Base-by-base conservation (phyloP, 2,113 vertebrate genomes). In the Alligator mississippiensis region DNA sequence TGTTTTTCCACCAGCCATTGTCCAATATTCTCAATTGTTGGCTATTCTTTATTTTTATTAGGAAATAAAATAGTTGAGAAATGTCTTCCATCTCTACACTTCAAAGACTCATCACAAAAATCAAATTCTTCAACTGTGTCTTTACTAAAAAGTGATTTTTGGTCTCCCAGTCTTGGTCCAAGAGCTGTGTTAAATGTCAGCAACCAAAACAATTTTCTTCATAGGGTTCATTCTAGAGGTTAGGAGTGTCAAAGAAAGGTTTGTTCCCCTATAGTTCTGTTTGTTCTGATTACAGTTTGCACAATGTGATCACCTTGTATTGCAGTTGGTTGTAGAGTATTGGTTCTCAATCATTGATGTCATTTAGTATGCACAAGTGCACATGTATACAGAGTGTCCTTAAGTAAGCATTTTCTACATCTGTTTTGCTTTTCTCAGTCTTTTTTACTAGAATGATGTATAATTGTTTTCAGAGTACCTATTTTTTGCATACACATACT, bases 271-370 rank as follows among this genome's bases (percentile, higher is more conserved):
- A 68, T 74, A 27, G 62, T 80, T 91, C 21, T 83, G 25, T 89
- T 94, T 88, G 75, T 93, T 76, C 60, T 38, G 64, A 68, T 85
- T 85, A 22, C 25, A 75, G 28, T 34, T 94, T 90, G 92, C 57
- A 27, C 64, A 88, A 92, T 5, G 38, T 68, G 22, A 84, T 77
- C 12, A n/a, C 21, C 13, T 61, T 90, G 18, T 17, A 60, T 96
- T 97, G 55, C 25, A 68, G 1, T 80, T 88, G 88, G 77, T 79
- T 90, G 28, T 61, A 92, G 60, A 25, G 70, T 85, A 47, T 8
- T 13, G 72, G 34, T 84, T 86, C 76, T 27, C 34, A 72, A 12
- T 72, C 38, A 12, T 72, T 34, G 34, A 34, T 34, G 34, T 34
- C 34, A 34, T 82, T 21, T 10, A 59, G 62, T 80, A 76, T 82